Conservation (phyloP, 2,797 vertebrate species). For the Propithecus deckenii region DNA sequence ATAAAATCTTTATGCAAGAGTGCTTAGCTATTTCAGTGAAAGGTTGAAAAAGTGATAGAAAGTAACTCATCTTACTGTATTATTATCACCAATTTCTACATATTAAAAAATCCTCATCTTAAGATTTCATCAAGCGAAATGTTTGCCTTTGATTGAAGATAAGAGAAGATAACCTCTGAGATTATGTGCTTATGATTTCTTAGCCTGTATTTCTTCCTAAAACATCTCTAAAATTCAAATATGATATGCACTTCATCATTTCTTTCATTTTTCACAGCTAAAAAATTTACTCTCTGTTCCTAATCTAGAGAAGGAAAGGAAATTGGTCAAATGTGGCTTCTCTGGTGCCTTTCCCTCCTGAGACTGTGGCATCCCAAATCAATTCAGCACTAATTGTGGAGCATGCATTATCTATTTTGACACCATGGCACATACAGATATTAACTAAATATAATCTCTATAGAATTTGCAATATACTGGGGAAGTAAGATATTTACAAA, state of each 20-base stretch:
- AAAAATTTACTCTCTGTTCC: background rate
- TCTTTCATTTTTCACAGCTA: conserved; percentile 22
- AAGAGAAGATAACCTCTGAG: background rate
- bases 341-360: background rate
- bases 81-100: background rate
- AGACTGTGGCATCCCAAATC: background rate
- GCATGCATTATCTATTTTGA: background rate
- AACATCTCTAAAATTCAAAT: background rate
- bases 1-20: background rate
- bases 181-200: background rate
- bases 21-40: background rate
- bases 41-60: background rate
- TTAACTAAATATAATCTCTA: background rate
- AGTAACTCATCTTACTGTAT: conserved; percentile 1
- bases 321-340: background rate
- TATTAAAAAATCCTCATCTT: background rate
- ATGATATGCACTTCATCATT: background rate
- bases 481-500: conserved; percentile 15
- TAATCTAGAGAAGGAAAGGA: background rate
- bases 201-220: background rate
- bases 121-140: conserved; percentile 20
- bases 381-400: background rate
- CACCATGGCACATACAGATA: background rate
- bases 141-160: background rate
- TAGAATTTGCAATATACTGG: background rate